Conservation (phyloP, 2,113 vertebrate genomes). For the Cinclus mexicanus region DNA sequence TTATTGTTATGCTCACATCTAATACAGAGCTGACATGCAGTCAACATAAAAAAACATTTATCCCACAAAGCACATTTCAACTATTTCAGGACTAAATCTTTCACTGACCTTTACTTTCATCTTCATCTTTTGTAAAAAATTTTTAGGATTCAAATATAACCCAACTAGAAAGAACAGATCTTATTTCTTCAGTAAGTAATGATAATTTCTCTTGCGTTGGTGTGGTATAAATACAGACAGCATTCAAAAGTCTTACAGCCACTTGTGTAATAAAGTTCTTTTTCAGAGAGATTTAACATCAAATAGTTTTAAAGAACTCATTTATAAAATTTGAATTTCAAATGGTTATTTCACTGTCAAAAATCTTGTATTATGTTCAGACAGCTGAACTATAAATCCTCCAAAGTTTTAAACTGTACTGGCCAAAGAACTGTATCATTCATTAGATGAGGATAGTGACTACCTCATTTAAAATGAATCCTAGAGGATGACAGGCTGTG, state of each 20-base stretch:
- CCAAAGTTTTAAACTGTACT: slow-evolving; percentile 7
- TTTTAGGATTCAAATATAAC: slow-evolving; percentile 34
- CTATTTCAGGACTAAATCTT: neutral
- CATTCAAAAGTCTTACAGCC: neutral
- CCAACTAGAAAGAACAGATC: slow-evolving; percentile 15
- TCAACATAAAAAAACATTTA: neutral
- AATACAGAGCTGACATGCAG: neutral
- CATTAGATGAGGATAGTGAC: slow-evolving; percentile 2
- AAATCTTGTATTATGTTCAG: slow-evolving; percentile 21
- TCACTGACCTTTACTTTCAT: slow-evolving; percentile 25
- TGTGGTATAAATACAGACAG: slow-evolving; percentile 6
- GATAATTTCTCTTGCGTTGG: neutral
- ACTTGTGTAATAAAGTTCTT: neutral
- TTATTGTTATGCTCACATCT: neutral
- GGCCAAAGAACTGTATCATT: neutral
- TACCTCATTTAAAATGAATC: slow-evolving; percentile 12
- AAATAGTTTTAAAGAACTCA: slow-evolving; percentile 31
- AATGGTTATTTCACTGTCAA: slow-evolving; percentile 17
- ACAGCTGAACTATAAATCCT: slow-evolving; percentile 36
- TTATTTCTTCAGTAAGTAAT: slow-evolving; percentile 9
- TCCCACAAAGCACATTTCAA: neutral
- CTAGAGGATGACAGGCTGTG: neutral
- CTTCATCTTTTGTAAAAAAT: neutral
- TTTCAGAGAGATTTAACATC: slow-evolving; percentile 15
- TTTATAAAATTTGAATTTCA: slow-evolving; percentile 57